These are phyloP conservation scores for Bellardia bayeri DNA, from an alignment of 2,888 invertebrate genomes.

Conservation along the genomic window DNA sequence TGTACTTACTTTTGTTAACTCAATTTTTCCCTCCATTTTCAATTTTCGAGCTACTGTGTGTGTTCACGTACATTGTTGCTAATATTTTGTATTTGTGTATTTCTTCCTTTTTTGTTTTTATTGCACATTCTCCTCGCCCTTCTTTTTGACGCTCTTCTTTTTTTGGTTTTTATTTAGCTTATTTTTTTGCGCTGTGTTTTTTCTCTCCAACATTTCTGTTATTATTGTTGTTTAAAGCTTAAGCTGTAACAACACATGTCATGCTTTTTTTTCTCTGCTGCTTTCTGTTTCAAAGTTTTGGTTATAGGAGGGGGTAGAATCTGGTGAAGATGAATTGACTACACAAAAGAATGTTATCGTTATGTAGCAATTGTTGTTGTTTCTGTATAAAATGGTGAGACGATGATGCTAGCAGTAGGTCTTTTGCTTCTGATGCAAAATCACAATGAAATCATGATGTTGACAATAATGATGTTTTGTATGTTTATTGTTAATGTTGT, in stretches of 20 bases:
- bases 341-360: constrained; percentile 34
- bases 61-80: not conserved
- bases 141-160: not conserved
- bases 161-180: constrained; percentile 31
- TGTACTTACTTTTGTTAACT: too few relatives aligned
- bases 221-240: constrained; percentile 18
- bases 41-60: not conserved
- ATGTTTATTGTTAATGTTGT: constrained; percentile 5
- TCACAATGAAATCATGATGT: constrained; percentile 1
- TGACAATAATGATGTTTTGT: constrained; percentile 10
- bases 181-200: not conserved
- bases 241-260: constrained; percentile 39
- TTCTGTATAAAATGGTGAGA: constrained; percentile 14
- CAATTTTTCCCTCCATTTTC: too few relatives aligned
- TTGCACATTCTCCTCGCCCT: not conserved
- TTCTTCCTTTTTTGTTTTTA: not conserved
- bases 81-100: not conserved
- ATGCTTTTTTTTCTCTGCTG: constrained; percentile 35
- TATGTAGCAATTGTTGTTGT: not conserved
- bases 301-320: not conserved
- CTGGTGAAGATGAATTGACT: constrained; percentile 33
- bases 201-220: not conserved
- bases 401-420: constrained; percentile 12
- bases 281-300: not conserved
- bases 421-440: constrained; percentile 9